Evolutionary conservation across 2,113 vertebrate genomes (phyloP).

Genomic region (Pedionomus torquatus): DNA sequence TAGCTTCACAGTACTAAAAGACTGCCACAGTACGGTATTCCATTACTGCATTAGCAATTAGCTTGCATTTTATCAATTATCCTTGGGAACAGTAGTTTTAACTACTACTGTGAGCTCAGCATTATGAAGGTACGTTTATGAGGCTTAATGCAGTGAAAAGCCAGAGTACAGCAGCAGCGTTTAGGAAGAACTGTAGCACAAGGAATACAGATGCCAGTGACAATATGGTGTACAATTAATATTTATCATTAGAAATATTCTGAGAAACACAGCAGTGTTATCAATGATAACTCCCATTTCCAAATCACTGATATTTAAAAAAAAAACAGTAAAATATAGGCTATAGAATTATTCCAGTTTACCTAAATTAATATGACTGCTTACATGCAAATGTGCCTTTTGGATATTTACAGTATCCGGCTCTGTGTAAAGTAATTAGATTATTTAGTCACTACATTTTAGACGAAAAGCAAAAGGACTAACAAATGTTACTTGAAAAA

Average conservation of each 20-base stretch:
- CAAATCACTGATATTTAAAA: conserved; percentile 7
- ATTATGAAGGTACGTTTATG: conserved; percentile 10
- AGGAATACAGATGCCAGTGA: conserved; percentile 14
- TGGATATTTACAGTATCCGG: not conserved
- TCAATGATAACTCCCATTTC: not conserved
- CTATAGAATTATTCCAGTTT: not conserved
- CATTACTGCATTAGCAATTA: conserved; percentile 50
- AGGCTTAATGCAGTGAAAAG: conserved; percentile 52
- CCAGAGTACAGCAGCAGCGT: conserved; percentile 37
- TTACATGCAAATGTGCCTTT: not conserved
- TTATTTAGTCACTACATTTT: not conserved
- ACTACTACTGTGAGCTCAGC: conserved; percentile 19
- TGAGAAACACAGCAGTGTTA: not conserved
- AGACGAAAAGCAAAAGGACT: conserved; percentile 20
- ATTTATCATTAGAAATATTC: not conserved
- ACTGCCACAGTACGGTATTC: not conserved
- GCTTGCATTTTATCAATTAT: conserved; percentile 47
- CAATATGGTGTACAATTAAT: not conserved
- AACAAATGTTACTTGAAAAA: conserved; percentile 12
- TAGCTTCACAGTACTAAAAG: conserved; percentile 26
- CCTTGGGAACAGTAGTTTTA: conserved; percentile 24
- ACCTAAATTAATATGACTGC: not conserved
- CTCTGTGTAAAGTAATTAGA: conserved; percentile 25
- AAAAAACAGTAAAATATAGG: not conserved
- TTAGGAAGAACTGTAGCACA: conserved; percentile 37